Evolutionary conservation across 2,113 vertebrate genomes (phyloP), one percentile per base, ranked within the genome.

Genomic region (Fregata magnificens): DNA sequence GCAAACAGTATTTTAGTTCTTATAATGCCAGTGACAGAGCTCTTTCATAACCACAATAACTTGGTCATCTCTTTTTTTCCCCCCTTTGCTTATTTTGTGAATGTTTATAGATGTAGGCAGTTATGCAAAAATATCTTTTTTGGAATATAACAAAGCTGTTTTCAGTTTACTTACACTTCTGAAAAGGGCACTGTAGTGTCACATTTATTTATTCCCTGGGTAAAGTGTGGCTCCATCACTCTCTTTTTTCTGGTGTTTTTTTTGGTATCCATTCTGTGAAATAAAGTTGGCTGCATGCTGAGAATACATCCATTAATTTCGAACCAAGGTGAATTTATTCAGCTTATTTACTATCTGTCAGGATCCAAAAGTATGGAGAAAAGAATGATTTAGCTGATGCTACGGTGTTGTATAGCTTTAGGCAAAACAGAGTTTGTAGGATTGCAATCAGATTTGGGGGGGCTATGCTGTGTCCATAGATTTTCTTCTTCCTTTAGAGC

Each of bases 31-130:
- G 15, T 82, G 44, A 47, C 56, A 92, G 69, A 72, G 24, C 31
- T 91, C 72, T 95, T 94, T 95, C 70, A 67, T 74, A 92, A 86
- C 24, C 77, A 71, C 49, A 89, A 61, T 92, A 61, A 84, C 16
- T 24, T 76, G 59, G 22, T 86, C 67, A 78, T 66, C 36, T 83
- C 34, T 18, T 38, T 44, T 53, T 53, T 34, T 5, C 0, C 2
- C 12, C 21, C 4, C 9, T 69, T 87, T 61, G 56, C 34, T 94
- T 95, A 44, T 44, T 96, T 91, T 93, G 45, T 82, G 16, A 67
- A 50, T 74, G 66, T 84, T 95, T 95, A 88, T 74, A 83, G 36
- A 81, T 63, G 86, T 59, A 72, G 71, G 44, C 11, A 76, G 47
- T 70, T 71, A 63, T 0, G 4, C 10, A 90, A 86, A 94, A 85